phyloP scores from a whole-genome alignment of 2,797 vertebrate species.

The Brachymystax lenok region DNA sequence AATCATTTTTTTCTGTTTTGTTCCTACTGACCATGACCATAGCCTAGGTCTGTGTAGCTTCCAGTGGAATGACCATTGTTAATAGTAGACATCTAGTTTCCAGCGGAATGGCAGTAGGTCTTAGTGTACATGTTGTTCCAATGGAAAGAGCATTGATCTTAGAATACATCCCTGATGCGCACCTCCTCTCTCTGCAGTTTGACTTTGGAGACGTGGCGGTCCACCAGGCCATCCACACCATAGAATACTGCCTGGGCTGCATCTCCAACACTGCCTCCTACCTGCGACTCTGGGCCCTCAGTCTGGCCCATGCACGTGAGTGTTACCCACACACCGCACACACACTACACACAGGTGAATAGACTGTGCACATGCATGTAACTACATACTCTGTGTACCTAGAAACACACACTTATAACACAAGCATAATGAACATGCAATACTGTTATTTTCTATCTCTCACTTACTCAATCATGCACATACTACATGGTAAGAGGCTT shows the following conservation, averaged over 20 bases:
- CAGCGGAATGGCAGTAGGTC: background rate
- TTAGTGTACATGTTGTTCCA: background rate
- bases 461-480: slow-evolving; percentile 5
- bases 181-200: slow-evolving; percentile 77
- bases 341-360: background rate
- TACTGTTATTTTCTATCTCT: background rate
- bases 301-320: slow-evolving; percentile 73
- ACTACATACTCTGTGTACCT: background rate
- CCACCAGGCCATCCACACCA: slow-evolving; percentile 96
- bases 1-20: too few relatives aligned
- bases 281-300: slow-evolving; percentile 70
- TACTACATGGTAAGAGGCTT: background rate
- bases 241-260: slow-evolving; percentile 96
- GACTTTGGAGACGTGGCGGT: slow-evolving; percentile 91
- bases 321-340: slow-evolving; percentile 15
- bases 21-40: too few relatives aligned
- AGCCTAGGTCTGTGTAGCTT: too few relatives aligned
- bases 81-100: background rate
- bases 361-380: background rate
- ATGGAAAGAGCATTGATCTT: background rate
- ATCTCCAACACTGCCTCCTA: slow-evolving; percentile 79
- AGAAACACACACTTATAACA: background rate
- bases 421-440: background rate
- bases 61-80: too few relatives aligned
- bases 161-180: background rate